Evolutionary conservation across 1,140 invertebrate genomes (phyloP), one percentile per base, ranked within the genome.

Genomic region (Andrena cerasifolii): DNA sequence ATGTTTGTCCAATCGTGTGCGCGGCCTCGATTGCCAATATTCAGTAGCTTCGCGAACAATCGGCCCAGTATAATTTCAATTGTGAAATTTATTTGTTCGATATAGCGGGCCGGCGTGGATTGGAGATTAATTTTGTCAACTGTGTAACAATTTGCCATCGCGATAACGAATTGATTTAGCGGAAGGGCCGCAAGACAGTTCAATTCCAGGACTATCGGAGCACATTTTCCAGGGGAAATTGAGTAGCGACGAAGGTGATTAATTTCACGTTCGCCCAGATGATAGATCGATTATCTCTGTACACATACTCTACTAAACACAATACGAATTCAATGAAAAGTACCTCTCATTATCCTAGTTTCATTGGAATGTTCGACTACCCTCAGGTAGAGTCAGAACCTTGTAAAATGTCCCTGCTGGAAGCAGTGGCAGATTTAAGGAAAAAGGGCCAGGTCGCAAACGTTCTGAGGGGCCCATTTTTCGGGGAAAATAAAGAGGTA

Each of bases 61-160:
- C 47, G 47, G n/a, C 2, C 36, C 3, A 31, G 36, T 70, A 45
- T 47, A 59, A 61, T 61, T 61, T 31, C 40, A 26, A 2, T 3
- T 21, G 14, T 7, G 36, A 66, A 75, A 75, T 75, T 67, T 75
- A 75, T 75, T 75, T 66, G 71, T 53, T n/a, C 45, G 33, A 14
- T 6, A 63, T 16, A 40, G 21, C 33, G 33, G 18, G 3, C 47
- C 7, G 10, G 24, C 26, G 18, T 16, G 71, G 61, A 43, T 65
- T 53, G 61, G 49, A 65, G 61, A 74, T 74, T 74, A 74, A 74
- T 74, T 65, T 74, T 74, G 49, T 71, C 68, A 71, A 71, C 68
- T 40, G 71, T 54, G 36, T 49, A 74, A 74, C 71, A 65, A 65
- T 74, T 74, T 53, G 61, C 61, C 65, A 74, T 65, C 71, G n/a